Conservation (phyloP, 2,797 vertebrate species). For the Brachyrhaphis roseni region DNA sequence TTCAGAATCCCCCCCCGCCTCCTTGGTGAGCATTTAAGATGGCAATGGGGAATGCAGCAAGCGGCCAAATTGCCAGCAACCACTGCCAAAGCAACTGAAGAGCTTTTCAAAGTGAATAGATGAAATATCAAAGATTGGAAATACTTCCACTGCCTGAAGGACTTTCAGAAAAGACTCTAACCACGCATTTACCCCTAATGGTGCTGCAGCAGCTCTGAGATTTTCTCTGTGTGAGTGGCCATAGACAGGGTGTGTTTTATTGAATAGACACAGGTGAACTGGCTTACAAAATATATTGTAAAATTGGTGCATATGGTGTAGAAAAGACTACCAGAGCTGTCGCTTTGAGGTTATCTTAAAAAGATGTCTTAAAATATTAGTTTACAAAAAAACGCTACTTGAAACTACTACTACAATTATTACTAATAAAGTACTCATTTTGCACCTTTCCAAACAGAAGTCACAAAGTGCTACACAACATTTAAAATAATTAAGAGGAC, state of each 20-base stretch:
- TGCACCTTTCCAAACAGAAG: neutral
- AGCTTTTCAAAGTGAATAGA: slow-evolving; percentile 8
- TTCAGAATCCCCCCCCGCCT: neutral
- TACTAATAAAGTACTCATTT: neutral
- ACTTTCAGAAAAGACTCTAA: neutral
- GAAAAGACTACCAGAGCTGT: neutral
- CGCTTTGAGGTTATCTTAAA: neutral
- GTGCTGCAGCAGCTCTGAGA: neutral
- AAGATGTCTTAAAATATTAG: too few relatives aligned
- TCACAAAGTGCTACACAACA: neutral
- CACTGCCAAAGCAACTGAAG: slow-evolving; percentile 9
- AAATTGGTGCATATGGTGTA: neutral
- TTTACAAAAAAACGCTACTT: neutral
- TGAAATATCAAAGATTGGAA: neutral
- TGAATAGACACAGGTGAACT: neutral
- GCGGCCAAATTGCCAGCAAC: slow-evolving; percentile 2
- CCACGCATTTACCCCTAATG: neutral
- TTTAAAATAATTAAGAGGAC: neutral
- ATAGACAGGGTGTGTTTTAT: neutral
- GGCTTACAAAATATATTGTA: neutral
- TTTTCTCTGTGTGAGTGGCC: neutral
- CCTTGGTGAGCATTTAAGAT: neutral
- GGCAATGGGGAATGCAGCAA: neutral
- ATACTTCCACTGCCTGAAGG: neutral
- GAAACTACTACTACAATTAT: too few relatives aligned